Percentiles rank a stretch among this genome's conserved stretches.
Evolutionary conservation across 2,797 vertebrate species (phyloP).

Genomic region (Onychomys leucogaster): DNA sequence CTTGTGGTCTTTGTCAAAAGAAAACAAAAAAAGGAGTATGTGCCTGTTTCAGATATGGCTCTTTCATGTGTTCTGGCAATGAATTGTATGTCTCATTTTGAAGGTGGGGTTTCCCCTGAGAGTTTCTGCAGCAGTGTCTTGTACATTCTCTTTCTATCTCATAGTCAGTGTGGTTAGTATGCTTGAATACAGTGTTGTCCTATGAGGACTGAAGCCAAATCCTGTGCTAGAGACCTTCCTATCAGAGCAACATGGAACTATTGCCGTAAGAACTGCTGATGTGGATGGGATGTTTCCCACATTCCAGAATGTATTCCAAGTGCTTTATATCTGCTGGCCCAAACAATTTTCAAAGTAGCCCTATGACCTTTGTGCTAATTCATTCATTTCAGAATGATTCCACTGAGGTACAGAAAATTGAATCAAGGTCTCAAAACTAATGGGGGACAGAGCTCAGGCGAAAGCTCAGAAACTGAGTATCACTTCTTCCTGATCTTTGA

Average conservation of each 20-base stretch:
- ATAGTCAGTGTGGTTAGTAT: background rate
- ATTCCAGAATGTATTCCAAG: background rate
- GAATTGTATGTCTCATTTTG: background rate
- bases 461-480: conserved; percentile 13
- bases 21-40: background rate
- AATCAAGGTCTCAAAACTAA: background rate
- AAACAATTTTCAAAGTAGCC: background rate
- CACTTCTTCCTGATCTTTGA: background rate
- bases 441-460: background rate
- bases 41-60: background rate
- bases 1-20: background rate
- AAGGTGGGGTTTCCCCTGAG: background rate
- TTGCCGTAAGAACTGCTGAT: conserved; percentile 1
- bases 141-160: background rate
- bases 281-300: background rate
- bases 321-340: background rate
- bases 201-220: background rate
- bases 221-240: background rate
- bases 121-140: background rate
- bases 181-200: background rate
- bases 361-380: background rate
- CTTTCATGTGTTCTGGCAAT: background rate
- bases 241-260: background rate
- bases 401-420: background rate
- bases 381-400: background rate